A percentile compares a stretch with the other conserved stretches of the same genome.
Evolutionary conservation across 2,888 invertebrate genomes (phyloP).

Genomic region (Ochlodes sylvanus): DNA sequence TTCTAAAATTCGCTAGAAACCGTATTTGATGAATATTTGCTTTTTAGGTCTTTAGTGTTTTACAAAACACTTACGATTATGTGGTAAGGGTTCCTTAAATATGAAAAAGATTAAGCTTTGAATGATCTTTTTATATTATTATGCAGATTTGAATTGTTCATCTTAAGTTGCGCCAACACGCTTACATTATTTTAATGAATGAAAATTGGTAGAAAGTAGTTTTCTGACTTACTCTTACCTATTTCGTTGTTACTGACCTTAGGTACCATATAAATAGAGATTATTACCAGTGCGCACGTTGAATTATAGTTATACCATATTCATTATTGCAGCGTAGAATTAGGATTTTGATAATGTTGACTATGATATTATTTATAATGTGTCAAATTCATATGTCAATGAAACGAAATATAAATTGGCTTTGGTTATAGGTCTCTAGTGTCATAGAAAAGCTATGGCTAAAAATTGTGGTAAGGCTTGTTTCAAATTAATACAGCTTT

Average conservation of each 20-base stretch:
- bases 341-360: not conserved
- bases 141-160: conserved; percentile 22
- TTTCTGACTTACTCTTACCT: not conserved
- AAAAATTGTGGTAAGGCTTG: conserved; percentile 34
- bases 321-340: not conserved
- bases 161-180: conserved; percentile 26
- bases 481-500: conserved; percentile 31
- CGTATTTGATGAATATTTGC: conserved; percentile 34
- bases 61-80: conserved; percentile 35
- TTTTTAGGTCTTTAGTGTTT: conserved; percentile 34
- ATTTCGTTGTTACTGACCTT: conserved; percentile 13
- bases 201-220: conserved; percentile 5
- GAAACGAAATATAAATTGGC: conserved; percentile 29
- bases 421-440: conserved; percentile 37
- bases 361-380: not conserved
- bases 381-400: not conserved
- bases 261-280: conserved; percentile 25
- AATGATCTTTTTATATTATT: conserved; percentile 23
- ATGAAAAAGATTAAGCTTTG: conserved; percentile 27
- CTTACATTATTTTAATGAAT: conserved; percentile 6
- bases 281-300: not conserved
- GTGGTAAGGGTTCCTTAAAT: conserved; percentile 33
- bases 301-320: not conserved
- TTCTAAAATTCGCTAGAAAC: too few relatives aligned
- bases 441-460: conserved; percentile 33